Base-by-base conservation (phyloP, 2,797 vertebrate genomes). In the Alosa sapidissima region DNA sequence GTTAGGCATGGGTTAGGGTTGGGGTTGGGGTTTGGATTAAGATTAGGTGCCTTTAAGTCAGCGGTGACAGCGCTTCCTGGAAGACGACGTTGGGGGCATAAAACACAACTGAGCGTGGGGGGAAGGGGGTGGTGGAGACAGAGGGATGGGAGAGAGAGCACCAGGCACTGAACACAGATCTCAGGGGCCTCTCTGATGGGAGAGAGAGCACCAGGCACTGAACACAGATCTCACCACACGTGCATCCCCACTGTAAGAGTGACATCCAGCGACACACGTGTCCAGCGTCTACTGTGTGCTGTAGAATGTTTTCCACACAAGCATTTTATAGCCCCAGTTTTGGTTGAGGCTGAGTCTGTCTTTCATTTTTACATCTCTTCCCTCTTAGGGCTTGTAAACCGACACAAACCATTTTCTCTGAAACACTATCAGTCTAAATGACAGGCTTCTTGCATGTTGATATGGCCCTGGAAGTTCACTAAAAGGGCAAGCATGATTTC, bases 391-490 rank as follows among this genome's bases (percentile, higher is more conserved):
- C 72, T 47, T 19, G 41, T 78, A 78, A 78, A 78, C 72, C 72
- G 36, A 78, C 36, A 45, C 72, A 78, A 78, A 78, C 9, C 36
- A 28, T 45, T 47, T 78, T 19, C 19, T 78, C 5, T 16, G 41
- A 45, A 78, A 78, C 72, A 78, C 41, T 78, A 78, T 78, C 72
- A 45, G 72, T 47, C 72, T 78, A 36, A 47, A 45, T 47, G 72
- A 78, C 72, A 78, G 72, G 36, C 16, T 47, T 78, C 41, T 21
- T 24, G n/a, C 9, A 62, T 62, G 58, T 62, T 62, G 58, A 62
- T 62, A 24, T 24, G 58, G 41, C 72, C 11, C 11, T 2, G 16
- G 36, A 47, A 45, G 72, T 78, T 78, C 72, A 78, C 72, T 19
- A 47, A 47, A 47, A 78, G 72, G 72, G 36, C 72, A 78, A 47